These are phyloP conservation scores for Chelidonichthys spinosus DNA, from an alignment of 2,797 vertebrate genomes.

Conservation along the genomic window DNA sequence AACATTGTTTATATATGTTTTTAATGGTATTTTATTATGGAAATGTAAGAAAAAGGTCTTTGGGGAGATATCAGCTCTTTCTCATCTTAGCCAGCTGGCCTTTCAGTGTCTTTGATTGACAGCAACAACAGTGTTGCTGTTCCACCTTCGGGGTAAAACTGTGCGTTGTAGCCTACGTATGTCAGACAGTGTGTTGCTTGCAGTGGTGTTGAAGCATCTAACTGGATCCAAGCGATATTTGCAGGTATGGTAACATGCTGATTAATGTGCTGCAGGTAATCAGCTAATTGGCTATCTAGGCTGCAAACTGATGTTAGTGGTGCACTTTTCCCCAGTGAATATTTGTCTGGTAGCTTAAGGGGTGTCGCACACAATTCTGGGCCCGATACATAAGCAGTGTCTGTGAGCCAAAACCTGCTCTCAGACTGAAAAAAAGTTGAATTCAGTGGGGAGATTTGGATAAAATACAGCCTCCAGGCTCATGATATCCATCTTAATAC, in stretches of 20 bases:
- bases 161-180: neutral
- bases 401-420: neutral
- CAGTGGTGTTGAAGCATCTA: neutral
- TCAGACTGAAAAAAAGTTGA: neutral
- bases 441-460: neutral
- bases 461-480: conserved; percentile 12
- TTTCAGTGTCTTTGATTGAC: too few species aligned
- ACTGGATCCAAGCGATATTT: neutral
- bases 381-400: too few species aligned
- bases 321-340: neutral
- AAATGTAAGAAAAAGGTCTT: neutral
- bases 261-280: neutral
- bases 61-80: neutral
- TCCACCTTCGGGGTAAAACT: too few species aligned
- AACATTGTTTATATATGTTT: neutral
- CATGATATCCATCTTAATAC: conserved; percentile 38
- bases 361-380: too few species aligned
- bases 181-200: neutral
- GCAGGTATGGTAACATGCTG: neutral
- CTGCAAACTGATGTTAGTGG: neutral
- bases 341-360: neutral
- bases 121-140: too few species aligned
- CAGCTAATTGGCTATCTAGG: neutral
- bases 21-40: neutral
- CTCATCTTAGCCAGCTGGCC: neutral